Conservation (phyloP, 2,797 vertebrate species). For the Allobates femoralis region DNA sequence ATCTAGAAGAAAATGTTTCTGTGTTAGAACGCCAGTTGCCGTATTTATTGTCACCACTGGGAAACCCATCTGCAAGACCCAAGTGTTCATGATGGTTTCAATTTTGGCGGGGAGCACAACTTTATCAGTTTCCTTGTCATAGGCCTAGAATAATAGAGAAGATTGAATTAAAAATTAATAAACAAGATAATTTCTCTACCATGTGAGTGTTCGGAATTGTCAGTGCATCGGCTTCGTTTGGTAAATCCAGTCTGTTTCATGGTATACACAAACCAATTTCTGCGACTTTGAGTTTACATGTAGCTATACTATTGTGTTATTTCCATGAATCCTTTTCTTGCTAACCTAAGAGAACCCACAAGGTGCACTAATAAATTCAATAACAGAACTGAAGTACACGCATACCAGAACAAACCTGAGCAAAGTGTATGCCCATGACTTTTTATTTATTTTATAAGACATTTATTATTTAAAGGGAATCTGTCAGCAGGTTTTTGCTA, state of each 20-base stretch:
- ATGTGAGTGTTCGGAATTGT: not conserved
- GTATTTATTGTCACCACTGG: conserved; percentile 88
- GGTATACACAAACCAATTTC: not conserved
- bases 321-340: too few species aligned
- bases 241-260: not conserved
- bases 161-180: not conserved
- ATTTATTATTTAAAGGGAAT: too few species aligned
- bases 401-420: too few species aligned
- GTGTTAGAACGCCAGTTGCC: conserved; percentile 73
- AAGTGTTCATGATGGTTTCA: conserved; percentile 88
- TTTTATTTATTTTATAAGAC: too few species aligned
- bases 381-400: too few species aligned
- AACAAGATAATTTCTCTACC: not conserved
- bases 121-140: fast-evolving
- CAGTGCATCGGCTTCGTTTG: not conserved
- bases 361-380: too few species aligned
- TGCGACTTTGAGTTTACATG: too few species aligned
- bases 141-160: conserved; percentile 75
- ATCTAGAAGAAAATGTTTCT: conserved; percentile 91
- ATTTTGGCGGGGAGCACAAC: conserved; percentile 72
- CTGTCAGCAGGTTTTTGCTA: too few species aligned
- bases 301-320: too few species aligned
- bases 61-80: conserved; percentile 96
- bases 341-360: too few species aligned
- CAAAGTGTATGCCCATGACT: too few species aligned